Conservation (phyloP, 1,140 invertebrate genomes). For the Holotrichia oblita region DNA sequence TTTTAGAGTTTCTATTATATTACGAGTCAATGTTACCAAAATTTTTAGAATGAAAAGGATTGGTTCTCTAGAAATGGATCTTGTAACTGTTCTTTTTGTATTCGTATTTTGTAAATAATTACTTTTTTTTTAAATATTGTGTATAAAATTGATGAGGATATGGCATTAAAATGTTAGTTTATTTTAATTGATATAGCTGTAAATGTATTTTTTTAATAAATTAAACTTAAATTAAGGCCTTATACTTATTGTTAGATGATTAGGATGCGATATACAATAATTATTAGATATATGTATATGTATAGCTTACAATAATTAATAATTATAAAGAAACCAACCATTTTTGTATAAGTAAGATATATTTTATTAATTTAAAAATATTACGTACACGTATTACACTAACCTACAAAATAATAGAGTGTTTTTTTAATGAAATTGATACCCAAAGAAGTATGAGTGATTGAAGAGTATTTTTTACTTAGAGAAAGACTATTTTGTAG, state of each 20-base stretch:
- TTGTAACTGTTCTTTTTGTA: background rate
- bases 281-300: too few relatives aligned
- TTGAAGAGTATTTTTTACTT: too few relatives aligned
- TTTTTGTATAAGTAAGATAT: conserved; percentile 25
- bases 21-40: too few relatives aligned
- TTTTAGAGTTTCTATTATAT: background rate
- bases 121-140: conserved; percentile 2
- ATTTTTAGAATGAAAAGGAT: too few relatives aligned
- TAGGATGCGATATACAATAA: background rate
- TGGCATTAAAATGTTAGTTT: background rate
- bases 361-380: too few relatives aligned
- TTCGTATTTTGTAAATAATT: conserved; percentile 2
- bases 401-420: background rate
- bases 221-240: conserved; percentile 28
- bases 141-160: conserved; percentile 8
- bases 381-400: too few relatives aligned
- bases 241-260: conserved; percentile 11
- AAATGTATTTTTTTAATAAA: conserved; percentile 28
- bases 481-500: too few relatives aligned
- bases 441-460: background rate
- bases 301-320: too few relatives aligned
- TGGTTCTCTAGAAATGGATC: background rate
- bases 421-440: background rate
- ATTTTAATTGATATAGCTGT: background rate
- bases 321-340: background rate